Percentiles rank a stretch among this genome's conserved stretches.
phyloP scores from a whole-genome alignment of 1,140 invertebrate species.

The Chymomyza costata region DNA sequence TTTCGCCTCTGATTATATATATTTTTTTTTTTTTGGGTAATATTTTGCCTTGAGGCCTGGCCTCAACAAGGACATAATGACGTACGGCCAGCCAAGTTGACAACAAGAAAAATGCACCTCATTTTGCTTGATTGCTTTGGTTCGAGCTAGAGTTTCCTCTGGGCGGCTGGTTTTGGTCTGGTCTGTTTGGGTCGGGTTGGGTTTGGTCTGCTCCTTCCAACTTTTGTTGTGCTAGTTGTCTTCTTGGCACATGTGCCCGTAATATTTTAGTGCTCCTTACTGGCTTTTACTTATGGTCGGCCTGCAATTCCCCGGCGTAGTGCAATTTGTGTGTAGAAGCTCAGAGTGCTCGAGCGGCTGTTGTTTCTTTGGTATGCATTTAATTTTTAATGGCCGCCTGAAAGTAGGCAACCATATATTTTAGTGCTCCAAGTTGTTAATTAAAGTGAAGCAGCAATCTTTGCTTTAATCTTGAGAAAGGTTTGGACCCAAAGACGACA shows the following conservation, averaged over 20 bases:
- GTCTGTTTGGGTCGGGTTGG: conserved; percentile 21
- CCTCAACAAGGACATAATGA: conserved; percentile 1
- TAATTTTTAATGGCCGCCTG: conserved; percentile 61
- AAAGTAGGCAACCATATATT: conserved; percentile 49
- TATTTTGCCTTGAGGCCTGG: neutral
- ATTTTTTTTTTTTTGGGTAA: conserved; percentile 34
- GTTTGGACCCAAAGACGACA: too few species aligned
- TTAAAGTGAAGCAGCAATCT: conserved; percentile 53
- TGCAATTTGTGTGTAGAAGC: too few species aligned
- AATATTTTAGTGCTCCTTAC: conserved; percentile 55
- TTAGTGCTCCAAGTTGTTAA: conserved; percentile 58
- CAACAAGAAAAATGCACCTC: conserved; percentile 47
- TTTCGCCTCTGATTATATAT: conserved; percentile 69
- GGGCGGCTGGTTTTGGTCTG: conserved; percentile 30
- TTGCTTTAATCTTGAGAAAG: too few species aligned
- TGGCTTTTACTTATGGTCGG: conserved; percentile 37
- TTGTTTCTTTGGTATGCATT: conserved; percentile 55
- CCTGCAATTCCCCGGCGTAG: neutral
- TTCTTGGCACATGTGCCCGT: conserved; percentile 52
- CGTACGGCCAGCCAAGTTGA: neutral
- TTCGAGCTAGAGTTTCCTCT: too few species aligned
- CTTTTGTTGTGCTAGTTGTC: conserved; percentile 20
- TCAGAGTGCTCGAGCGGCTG: conserved; percentile 6
- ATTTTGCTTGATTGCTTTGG: conserved; percentile 66
- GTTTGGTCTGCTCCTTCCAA: conserved; percentile 15